phyloP scores from a whole-genome alignment of 1,140 invertebrate genomes.

The Antheraea mylitta region DNA sequence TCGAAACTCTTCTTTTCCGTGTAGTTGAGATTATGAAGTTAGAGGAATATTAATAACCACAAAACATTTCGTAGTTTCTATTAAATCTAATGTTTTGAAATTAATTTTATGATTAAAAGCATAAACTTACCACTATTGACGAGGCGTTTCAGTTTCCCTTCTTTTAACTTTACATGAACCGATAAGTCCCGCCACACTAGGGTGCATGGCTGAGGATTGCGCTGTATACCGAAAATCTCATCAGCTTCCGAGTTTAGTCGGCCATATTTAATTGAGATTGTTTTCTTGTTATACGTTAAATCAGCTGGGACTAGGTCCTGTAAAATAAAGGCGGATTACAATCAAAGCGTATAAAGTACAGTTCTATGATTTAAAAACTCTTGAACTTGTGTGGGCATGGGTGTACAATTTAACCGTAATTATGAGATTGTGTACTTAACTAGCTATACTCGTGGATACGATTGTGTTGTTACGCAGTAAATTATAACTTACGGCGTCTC shows the following conservation, averaged over 20 bases:
- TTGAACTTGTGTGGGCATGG: too few species aligned
- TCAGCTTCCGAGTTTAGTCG: slow-evolving; percentile 45
- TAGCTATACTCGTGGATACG: too few species aligned
- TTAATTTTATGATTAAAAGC: background rate
- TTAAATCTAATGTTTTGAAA: background rate
- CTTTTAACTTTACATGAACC: slow-evolving; percentile 81
- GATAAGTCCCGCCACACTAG: slow-evolving; percentile 87
- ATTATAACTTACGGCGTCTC: too few species aligned
- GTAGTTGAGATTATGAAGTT: too few species aligned
- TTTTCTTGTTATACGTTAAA: background rate
- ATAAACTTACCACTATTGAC: slow-evolving; percentile 82
- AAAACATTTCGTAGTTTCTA: too few species aligned
- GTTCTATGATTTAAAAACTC: background rate
- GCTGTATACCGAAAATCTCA: slow-evolving; percentile 47
- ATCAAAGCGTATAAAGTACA: background rate
- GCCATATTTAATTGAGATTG: slow-evolving; percentile 24
- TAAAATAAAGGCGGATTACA: slow-evolving; percentile 2
- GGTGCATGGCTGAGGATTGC: slow-evolving; percentile 76
- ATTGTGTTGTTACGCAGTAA: too few species aligned
- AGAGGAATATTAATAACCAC: too few species aligned
- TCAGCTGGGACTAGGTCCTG: slow-evolving; percentile 16
- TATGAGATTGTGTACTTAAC: too few species aligned
- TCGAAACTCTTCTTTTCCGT: too few species aligned
- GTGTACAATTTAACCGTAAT: too few species aligned
- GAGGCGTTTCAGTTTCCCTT: slow-evolving; percentile 81